Base-by-base conservation (phyloP, 2,888 invertebrate genomes). In the Enchytraeus crypticus region DNA sequence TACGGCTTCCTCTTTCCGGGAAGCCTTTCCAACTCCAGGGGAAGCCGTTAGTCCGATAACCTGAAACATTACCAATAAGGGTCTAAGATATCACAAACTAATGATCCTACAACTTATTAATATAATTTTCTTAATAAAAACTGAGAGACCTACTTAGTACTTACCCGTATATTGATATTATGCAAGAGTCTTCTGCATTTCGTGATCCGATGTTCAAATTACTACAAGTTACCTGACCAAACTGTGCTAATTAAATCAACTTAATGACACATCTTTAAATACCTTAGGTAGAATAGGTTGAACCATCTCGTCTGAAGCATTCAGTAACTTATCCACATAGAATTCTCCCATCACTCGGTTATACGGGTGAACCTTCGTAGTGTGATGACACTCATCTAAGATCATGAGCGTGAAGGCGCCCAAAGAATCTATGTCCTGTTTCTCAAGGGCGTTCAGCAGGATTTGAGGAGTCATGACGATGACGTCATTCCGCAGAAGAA, bases 31-130 rank as follows among this genome's bases (percentile, higher is more conserved):
- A 5, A 77, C 78, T 5, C 79, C 79, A 4, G 78, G 71, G 1
- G 78, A 79, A 2, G 79, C 79, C 3, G 80, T 80, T 54, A 80
- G 61, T 3, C 79, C 79, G 29, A 80, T 70, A 62, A 80, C 74
- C 74, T 80, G 70, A 51, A 14, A 11, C 43, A 43, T 11, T 14
- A 43, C 11, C 11, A 43, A 43, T n/a, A 11, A n/a, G n/a, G n/a
- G n/a, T n/a, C n/a, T n/a, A n/a, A n/a, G n/a, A n/a, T n/a, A n/a
- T n/a, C n/a, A n/a, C n/a, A n/a, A n/a, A n/a, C n/a, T n/a, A n/a
- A n/a, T n/a, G n/a, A n/a, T n/a, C n/a, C n/a, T n/a, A n/a, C n/a
- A n/a, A n/a, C n/a, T n/a, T n/a, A n/a, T n/a, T n/a, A n/a, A n/a
- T n/a, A n/a, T n/a, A n/a, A n/a, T n/a, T n/a, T n/a, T n/a, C n/a